Conservation (phyloP, 2,797 vertebrate genomes). For the Scleropages formosus region DNA sequence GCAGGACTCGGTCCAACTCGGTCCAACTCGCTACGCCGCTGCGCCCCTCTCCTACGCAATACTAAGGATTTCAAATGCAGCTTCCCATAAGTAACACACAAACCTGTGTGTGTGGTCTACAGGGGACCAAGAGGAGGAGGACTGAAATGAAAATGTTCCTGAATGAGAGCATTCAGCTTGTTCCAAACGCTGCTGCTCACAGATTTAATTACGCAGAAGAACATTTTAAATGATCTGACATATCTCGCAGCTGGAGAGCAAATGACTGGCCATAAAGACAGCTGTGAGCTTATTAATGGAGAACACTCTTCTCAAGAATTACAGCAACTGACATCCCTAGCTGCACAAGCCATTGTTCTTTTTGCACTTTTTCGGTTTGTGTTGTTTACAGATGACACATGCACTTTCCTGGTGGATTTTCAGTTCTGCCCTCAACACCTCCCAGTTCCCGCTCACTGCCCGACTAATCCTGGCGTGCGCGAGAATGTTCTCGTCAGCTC, state of each 20-base stretch:
- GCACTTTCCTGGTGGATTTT: not conserved
- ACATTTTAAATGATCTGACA: too few species aligned
- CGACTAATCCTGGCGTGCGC: not conserved
- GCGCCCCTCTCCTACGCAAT: too few species aligned
- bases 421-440: not conserved
- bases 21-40: too few species aligned
- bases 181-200: not conserved
- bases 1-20: too few species aligned
- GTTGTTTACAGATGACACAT: not conserved
- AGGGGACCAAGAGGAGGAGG: not conserved
- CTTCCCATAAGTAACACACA: too few species aligned
- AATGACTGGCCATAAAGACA: too few species aligned
- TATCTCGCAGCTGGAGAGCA: too few species aligned
- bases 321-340: not conserved
- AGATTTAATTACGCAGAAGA: too few species aligned
- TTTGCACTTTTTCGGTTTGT: not conserved
- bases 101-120: too few species aligned
- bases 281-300: not conserved
- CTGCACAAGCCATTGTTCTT: not conserved
- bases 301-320: not conserved
- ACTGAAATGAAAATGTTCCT: not conserved
- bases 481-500: not conserved
- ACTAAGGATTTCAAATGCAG: too few species aligned
- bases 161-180: conserved; percentile 16
- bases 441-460: not conserved